These are phyloP conservation scores for Acyrthosiphon pisum DNA, from an alignment of 1,140 invertebrate species.

Conservation along the genomic window DNA sequence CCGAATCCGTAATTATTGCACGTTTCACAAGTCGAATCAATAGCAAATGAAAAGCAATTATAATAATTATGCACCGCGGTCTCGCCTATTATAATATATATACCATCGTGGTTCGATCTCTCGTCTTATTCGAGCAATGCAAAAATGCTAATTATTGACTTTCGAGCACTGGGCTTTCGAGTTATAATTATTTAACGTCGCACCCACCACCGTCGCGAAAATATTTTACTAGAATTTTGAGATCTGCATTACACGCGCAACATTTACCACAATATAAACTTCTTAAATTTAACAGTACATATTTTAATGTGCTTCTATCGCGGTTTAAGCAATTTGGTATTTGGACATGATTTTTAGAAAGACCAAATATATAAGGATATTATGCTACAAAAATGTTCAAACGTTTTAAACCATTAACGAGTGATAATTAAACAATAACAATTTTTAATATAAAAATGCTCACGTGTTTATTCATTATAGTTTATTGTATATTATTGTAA, in stretches of 20 bases:
- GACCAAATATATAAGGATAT: constrained; percentile 22
- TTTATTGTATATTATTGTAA: neutral
- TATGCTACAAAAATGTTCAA: neutral
- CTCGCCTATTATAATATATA: neutral
- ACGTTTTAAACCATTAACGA: neutral
- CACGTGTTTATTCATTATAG: neutral
- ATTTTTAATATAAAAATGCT: neutral
- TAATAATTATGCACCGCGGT: neutral
- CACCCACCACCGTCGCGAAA: neutral
- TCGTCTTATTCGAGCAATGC: neutral
- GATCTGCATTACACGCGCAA: neutral
- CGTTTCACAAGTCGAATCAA: neutral
- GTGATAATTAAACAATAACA: neutral
- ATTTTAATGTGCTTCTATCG: neutral
- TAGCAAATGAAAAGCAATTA: neutral
- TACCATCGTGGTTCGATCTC: neutral
- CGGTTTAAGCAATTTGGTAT: constrained; percentile 15
- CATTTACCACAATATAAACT: too few species aligned
- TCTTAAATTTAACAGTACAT: too few species aligned
- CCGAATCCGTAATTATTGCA: neutral
- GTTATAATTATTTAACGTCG: neutral
- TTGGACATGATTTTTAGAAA: neutral
- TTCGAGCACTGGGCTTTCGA: neutral
- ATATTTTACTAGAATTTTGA: neutral
- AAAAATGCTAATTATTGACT: neutral